phyloP scores from a whole-genome alignment of 2,888 invertebrate genomes.

The Andrena bucephala region DNA sequence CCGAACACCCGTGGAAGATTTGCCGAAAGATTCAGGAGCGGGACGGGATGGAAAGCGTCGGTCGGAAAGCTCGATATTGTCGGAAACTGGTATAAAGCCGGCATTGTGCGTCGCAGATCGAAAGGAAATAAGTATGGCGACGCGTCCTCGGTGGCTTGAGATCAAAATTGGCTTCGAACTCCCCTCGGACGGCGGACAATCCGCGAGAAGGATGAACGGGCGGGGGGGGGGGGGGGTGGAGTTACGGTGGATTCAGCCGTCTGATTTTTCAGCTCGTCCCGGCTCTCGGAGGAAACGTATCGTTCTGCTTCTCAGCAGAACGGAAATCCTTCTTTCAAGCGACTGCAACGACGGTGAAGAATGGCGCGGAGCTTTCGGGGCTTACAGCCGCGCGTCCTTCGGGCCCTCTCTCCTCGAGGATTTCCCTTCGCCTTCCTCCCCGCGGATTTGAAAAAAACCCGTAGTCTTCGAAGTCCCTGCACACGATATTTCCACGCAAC shows the following conservation, averaged over 20 bases:
- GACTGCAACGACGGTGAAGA: constrained; percentile 42
- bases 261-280: constrained; percentile 56
- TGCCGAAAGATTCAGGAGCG: too few species aligned
- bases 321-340: constrained; percentile 67
- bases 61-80: not conserved
- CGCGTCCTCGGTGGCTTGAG: not conserved
- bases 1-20: too few species aligned
- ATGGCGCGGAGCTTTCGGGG: constrained; percentile 54
- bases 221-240: not conserved
- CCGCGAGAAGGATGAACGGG: too few species aligned
- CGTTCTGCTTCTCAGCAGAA: constrained; percentile 28
- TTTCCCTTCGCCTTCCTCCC: not conserved
- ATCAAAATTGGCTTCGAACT: not conserved
- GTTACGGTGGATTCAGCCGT: constrained; percentile 54
- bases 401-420: constrained; percentile 9
- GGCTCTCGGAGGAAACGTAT: constrained; percentile 47
- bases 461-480: not conserved
- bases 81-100: not conserved
- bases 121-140: constrained; percentile 7
- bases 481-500: too few species aligned
- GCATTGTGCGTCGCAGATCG: not conserved
- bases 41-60: too few species aligned
- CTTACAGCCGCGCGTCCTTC: constrained; percentile 40
- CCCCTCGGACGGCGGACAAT: not conserved
- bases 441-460: not conserved